A percentile compares a stretch with the other conserved stretches of the same genome.
Evolutionary conservation across 1,140 invertebrate species (phyloP).

Genomic region (Drosophila serrata): DNA sequence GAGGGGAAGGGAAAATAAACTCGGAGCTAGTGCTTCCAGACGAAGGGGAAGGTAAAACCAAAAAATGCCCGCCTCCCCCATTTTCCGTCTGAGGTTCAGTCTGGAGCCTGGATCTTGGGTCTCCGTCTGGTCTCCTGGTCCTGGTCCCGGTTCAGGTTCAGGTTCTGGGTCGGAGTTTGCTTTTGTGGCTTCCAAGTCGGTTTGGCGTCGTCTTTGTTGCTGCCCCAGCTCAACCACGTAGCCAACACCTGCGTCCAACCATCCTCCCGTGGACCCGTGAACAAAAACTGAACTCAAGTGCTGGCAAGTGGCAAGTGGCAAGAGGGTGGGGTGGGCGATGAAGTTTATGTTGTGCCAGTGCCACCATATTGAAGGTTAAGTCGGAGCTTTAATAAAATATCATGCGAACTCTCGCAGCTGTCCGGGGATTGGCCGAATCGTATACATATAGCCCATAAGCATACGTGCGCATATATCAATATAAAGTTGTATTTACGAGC

Average conservation of each 20-base stretch:
- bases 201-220: conserved; percentile 65
- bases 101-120: conserved; percentile 3
- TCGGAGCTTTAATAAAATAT: conserved; percentile 74
- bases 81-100: conserved; percentile 25
- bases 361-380: conserved; percentile 65
- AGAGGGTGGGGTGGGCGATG: not conserved
- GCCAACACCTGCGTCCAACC: conserved; percentile 70
- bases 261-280: conserved; percentile 38
- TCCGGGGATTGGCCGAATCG: conserved; percentile 40
- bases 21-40: conserved; percentile 67
- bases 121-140: conserved; percentile 19
- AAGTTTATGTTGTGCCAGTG: conserved; percentile 42
- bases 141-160: conserved; percentile 3
- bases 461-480: conserved; percentile 36
- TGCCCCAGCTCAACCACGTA: conserved; percentile 49
- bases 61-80: conserved; percentile 49
- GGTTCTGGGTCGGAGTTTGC: conserved; percentile 20
- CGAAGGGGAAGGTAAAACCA: conserved; percentile 69
- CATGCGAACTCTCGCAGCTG: conserved; percentile 65
- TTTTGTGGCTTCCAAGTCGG: conserved; percentile 73
- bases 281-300: conserved; percentile 44
- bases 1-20: conserved; percentile 33
- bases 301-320: conserved; percentile 13
- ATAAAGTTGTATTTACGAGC: conserved; percentile 58
- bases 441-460: conserved; percentile 37